A percentile compares a stretch with the other conserved stretches of the same genome.
Conservation (phyloP, 2,113 vertebrate species). For the Gavia stellata region DNA sequence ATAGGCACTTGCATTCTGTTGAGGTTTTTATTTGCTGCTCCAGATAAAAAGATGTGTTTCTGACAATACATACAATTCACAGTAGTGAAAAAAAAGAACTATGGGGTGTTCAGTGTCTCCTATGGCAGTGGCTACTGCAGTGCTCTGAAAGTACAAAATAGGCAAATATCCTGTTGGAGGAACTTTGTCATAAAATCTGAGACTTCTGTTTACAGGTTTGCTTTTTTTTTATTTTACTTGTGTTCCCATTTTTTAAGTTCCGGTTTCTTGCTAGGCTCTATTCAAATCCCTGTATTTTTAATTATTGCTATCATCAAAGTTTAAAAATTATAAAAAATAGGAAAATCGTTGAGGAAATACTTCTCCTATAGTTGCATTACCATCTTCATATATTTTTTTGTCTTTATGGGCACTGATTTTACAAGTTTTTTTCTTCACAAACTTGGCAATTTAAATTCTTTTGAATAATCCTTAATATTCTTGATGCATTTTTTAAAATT, state of each 20-base stretch:
- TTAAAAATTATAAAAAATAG: not conserved
- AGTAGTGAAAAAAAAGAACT: not conserved
- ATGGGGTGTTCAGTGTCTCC: not conserved
- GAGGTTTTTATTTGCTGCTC: not conserved
- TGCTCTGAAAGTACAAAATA: not conserved
- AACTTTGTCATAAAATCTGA: not conserved
- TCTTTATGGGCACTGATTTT: not conserved
- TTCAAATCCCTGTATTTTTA: not conserved
- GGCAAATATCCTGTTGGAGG: not conserved
- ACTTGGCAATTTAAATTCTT: not conserved
- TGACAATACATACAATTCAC: not conserved
- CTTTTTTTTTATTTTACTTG: not conserved
- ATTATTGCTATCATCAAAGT: not conserved
- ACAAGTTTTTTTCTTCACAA: not conserved
- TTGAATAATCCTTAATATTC: not conserved
- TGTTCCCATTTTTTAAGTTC: not conserved
- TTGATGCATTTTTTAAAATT: not conserved
- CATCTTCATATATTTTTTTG: not conserved
- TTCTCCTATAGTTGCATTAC: not conserved
- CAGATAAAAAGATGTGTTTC: not conserved
- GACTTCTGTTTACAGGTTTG: not conserved
- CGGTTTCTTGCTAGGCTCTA: not conserved
- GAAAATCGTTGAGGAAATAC: not conserved
- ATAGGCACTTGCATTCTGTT: not conserved
- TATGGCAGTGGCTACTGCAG: not conserved